Evolutionary conservation across 2,888 invertebrate species (phyloP).

Genomic region (Andrena fulva): DNA sequence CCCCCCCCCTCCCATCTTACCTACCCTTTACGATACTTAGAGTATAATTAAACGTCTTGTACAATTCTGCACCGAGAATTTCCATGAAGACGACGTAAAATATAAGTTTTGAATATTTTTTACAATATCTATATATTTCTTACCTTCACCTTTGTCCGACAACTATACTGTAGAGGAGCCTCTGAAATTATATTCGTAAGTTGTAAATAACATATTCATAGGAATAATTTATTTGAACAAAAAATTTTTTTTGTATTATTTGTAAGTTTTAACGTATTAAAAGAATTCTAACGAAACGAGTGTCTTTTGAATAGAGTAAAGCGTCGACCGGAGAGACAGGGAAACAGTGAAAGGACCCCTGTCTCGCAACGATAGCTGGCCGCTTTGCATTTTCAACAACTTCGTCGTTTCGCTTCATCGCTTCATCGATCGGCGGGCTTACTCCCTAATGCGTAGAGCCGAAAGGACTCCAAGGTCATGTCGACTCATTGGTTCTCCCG

Average conservation of each 20-base stretch:
- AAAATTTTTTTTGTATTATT: slow-evolving; percentile 52
- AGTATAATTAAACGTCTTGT: slow-evolving; percentile 80
- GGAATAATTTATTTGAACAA: slow-evolving; percentile 49
- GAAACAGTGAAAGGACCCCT: neutral
- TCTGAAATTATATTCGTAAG: slow-evolving; percentile 28
- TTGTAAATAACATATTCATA: slow-evolving; percentile 47
- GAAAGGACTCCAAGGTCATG: slow-evolving; percentile 56
- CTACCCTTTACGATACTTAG: slow-evolving; percentile 78
- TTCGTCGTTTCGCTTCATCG: slow-evolving; percentile 7
- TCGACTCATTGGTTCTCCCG: slow-evolving; percentile 37
- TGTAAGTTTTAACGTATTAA: slow-evolving; percentile 56
- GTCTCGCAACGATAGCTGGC: neutral
- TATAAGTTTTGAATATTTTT: slow-evolving; percentile 85
- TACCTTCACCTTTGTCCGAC: slow-evolving; percentile 59
- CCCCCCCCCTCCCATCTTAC: slow-evolving; percentile 72
- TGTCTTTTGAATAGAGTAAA: slow-evolving; percentile 48
- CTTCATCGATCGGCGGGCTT: slow-evolving; percentile 22
- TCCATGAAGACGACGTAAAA: slow-evolving; percentile 82
- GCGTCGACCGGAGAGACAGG: neutral
- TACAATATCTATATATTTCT: slow-evolving; percentile 75
- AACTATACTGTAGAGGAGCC: slow-evolving; percentile 47
- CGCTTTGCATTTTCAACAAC: neutral
- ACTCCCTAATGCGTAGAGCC: slow-evolving; percentile 35
- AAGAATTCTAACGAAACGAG: slow-evolving; percentile 32
- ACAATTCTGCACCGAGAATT: slow-evolving; percentile 81